Evolutionary conservation across 2,113 vertebrate genomes (phyloP).

Genomic region (Tympanuchus pallidicinctus): DNA sequence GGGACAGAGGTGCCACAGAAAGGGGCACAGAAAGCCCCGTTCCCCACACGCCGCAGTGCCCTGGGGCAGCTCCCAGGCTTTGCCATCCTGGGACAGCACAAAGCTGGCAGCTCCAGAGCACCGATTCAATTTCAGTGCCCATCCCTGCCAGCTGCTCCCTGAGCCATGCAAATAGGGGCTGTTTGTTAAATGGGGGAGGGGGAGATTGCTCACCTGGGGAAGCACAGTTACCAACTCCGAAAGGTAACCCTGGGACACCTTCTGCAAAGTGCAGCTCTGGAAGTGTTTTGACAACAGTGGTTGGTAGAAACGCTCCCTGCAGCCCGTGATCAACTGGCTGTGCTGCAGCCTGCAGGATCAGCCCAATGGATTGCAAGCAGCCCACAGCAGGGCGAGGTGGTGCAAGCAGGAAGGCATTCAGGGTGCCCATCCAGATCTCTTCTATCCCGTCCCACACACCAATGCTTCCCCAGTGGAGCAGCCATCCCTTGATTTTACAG

Average conservation of each 20-base stretch:
- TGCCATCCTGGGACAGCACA: background rate
- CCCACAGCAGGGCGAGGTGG: background rate
- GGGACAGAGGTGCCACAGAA: background rate
- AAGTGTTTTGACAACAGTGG: background rate
- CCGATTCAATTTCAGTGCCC: accelerated
- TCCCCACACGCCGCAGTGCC: no score
- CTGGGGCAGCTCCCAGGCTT: background rate
- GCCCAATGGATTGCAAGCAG: background rate
- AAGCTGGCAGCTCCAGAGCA: background rate
- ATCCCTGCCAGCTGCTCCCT: background rate
- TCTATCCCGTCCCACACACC: background rate
- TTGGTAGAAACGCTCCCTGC: background rate
- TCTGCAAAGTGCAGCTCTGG: background rate
- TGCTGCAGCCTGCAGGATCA: background rate
- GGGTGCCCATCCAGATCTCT: background rate
- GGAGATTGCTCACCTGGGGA: background rate
- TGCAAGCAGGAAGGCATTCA: background rate
- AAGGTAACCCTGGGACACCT: background rate
- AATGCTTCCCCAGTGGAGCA: background rate
- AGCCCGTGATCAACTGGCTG: background rate
- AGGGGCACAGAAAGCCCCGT: background rate
- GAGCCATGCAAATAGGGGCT: background rate
- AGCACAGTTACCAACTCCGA: background rate
- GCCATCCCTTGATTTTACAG: background rate
- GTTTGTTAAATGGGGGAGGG: background rate